phyloP scores from a whole-genome alignment of 2,113 vertebrate species.

The Ameiurus melas region DNA sequence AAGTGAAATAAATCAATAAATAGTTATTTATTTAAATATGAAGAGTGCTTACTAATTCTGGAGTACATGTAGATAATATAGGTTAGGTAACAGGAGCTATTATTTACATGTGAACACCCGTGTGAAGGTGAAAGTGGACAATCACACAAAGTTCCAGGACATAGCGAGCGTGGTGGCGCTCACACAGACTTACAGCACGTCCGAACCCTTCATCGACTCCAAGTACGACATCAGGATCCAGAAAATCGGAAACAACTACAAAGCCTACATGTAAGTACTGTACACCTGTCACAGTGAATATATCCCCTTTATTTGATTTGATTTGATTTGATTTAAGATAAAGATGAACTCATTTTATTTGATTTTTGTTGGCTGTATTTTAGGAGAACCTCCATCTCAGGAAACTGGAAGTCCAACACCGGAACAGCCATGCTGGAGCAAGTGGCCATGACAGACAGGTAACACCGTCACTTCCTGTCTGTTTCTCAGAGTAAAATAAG shows the following conservation, averaged over 20 bases:
- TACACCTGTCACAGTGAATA: not conserved
- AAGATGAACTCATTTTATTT: not conserved
- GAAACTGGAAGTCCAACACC: slow-evolving; percentile 98
- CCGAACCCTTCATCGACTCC: slow-evolving; percentile 94
- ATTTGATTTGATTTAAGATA: not conserved
- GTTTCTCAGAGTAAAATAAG: not conserved
- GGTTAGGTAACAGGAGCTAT: not conserved
- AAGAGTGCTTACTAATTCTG: not conserved
- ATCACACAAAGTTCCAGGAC: slow-evolving; percentile 97
- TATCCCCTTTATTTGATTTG: slow-evolving; percentile 10
- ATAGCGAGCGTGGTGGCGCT: slow-evolving; percentile 98
- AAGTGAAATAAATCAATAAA: not conserved
- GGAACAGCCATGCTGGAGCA: slow-evolving; percentile 99
- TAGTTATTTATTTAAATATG: not conserved
- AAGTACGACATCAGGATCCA: slow-evolving; percentile 99
- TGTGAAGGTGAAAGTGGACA: slow-evolving; percentile 93
- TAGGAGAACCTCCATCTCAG: slow-evolving; percentile 98
- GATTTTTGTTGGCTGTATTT: not conserved
- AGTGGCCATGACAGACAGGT: slow-evolving; percentile 99
- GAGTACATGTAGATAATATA: not conserved
- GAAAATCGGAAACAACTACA: slow-evolving; percentile 96
- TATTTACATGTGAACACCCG: not conserved
- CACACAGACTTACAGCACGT: slow-evolving; percentile 96
- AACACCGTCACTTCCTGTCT: slow-evolving; percentile 49
- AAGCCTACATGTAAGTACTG: slow-evolving; percentile 93